These are phyloP conservation scores for Vespertilio murinus DNA, from an alignment of 2,797 vertebrate species.

Conservation along the genomic window DNA sequence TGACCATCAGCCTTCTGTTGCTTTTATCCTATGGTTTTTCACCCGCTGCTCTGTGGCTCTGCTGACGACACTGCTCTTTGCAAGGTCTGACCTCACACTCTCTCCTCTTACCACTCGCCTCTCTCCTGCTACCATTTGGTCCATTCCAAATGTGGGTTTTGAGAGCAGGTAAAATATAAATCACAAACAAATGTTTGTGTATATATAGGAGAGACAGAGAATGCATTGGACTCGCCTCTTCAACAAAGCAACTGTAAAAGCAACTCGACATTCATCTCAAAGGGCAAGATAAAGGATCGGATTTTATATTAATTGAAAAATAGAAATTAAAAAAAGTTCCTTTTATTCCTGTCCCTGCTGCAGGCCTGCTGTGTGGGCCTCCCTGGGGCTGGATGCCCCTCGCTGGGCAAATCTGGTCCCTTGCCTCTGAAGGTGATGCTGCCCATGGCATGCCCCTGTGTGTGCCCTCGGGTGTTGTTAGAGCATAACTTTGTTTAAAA, in stretches of 20 bases:
- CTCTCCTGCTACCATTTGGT: background rate
- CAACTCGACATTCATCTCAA: background rate
- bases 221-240: background rate
- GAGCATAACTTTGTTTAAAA: background rate
- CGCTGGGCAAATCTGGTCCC: background rate
- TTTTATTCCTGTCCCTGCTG: background rate
- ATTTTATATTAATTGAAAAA: background rate
- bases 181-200: background rate
- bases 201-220: background rate
- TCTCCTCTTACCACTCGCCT: background rate
- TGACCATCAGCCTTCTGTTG: conserved; percentile 59
- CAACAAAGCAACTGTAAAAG: background rate
- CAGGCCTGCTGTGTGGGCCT: background rate
- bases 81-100: background rate
- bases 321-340: background rate
- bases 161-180: background rate
- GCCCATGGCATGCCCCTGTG: background rate
- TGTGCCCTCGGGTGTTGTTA: background rate
- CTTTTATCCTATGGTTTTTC: conserved; percentile 52
- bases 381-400: too few species aligned
- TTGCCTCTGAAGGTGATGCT: rapidly evolving
- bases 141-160: background rate
- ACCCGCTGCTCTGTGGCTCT: conserved; percentile 58
- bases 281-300: background rate
- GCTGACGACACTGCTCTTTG: conserved; percentile 28